Base-by-base conservation (phyloP, 2,797 vertebrate species). In the Cuniculus paca region DNA sequence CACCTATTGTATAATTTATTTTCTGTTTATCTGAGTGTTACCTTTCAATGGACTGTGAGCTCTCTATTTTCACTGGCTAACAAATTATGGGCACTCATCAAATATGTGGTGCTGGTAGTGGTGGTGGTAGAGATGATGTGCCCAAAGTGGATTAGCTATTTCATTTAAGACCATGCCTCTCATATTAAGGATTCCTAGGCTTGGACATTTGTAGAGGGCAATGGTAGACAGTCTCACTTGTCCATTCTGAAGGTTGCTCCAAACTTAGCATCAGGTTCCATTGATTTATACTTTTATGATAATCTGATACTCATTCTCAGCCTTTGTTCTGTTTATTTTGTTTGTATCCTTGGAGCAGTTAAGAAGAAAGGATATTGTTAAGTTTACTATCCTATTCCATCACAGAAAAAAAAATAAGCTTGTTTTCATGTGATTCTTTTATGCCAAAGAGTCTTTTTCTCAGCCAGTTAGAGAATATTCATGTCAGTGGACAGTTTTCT, bases 401-500 rank as follows among this genome's bases (percentile, higher is more conserved):
- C 80, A 92, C 75, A 87, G 45, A 77, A 84, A 74, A 94, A 94
- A 65, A 50, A 39, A 45, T 75, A 36, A 89, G 65, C 70, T 88
- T 95, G 1, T 87, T 93, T 48, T 93, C 75, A 63, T 34, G 2
- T 77, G 56, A 86, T 80, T 91, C 36, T 78, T 87, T 4, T 0
- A 0, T 74, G 95, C 6, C 50, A 68, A 86, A 72, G 0, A 0
- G 87, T 72, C 42, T 95, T 0, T 0, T 0, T 90, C 90, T 0
- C 31, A 80, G 45, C 42, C 88, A 95, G 42, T 39, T 91, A 60
- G 90, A 87, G 70, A 48, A 52, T 83, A 84, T 63, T 54, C 4
- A 34, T 88, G 39, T 82, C 65, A 95, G 63, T 88, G 93, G 83
- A 86, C 88, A 81, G 0, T 22, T 92, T 97, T 97, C 95, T 31